phyloP scores from a whole-genome alignment of 2,113 vertebrate genomes.

The Suricata suricatta region DNA sequence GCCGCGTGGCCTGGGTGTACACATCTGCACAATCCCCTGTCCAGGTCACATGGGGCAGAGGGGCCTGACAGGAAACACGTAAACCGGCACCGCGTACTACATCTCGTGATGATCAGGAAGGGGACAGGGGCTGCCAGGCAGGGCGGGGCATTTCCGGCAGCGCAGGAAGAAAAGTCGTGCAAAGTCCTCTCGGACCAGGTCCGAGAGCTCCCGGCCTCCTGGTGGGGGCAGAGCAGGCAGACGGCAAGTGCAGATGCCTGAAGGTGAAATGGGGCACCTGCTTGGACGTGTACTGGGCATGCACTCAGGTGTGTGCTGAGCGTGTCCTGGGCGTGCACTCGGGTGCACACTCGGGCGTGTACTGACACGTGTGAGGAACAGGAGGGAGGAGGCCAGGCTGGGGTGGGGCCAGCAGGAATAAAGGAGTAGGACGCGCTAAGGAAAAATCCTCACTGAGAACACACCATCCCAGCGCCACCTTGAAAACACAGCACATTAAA shows the following conservation, averaged over 20 bases:
- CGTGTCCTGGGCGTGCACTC: not conserved
- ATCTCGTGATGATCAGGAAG: accelerated
- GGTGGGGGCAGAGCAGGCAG: too few relatives aligned
- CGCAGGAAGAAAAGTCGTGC: not conserved
- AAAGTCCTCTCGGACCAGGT: not conserved
- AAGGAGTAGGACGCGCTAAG: accelerated
- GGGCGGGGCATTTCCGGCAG: accelerated
- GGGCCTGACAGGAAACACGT: not conserved
- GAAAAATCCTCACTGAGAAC: not conserved
- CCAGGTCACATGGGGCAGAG: accelerated
- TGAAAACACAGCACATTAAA: not conserved
- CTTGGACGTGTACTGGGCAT: not conserved
- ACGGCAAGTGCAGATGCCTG: too few relatives aligned
- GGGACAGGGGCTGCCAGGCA: accelerated
- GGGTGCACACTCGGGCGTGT: not conserved
- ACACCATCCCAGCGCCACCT: accelerated
- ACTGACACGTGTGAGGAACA: accelerated
- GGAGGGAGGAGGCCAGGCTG: not conserved
- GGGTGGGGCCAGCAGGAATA: accelerated
- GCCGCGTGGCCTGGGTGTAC: accelerated
- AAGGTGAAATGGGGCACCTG: too few relatives aligned
- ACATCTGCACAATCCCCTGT: not conserved
- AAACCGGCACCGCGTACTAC: accelerated
- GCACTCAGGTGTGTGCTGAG: not conserved
- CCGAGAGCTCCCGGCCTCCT: too few relatives aligned